Evolutionary conservation across 1,140 invertebrate species (phyloP), one percentile per base, ranked within the genome.

Genomic region (Pseudachorutes palmiensis): DNA sequence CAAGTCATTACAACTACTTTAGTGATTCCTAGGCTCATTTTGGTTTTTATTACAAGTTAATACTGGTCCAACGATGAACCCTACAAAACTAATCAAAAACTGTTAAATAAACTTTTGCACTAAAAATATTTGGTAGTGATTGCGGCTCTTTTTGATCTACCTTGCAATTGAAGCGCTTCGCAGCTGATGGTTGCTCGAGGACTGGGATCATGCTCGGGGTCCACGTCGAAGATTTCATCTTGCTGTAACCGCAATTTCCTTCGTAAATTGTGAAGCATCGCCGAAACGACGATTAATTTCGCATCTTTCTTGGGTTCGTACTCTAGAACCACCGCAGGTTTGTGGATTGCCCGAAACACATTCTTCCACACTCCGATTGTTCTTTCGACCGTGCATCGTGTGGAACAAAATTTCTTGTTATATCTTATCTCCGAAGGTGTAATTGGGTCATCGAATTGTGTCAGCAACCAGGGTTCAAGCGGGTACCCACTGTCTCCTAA

Each of bases 401-500:
- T 68, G 9, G 12, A 36, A 0, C 16, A 12, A 1, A 64, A 58
- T 28, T 45, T 22, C 51, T 48, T 5, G 51, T 59, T 65, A 58
- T 22, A 59, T 14, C 29, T 16, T 32, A 57, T 16, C 22, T 79
- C 75, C 57, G 63, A 70, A 33, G 26, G 41, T 29, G 64, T 75
- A 9, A 1, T n/a, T 45, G 76, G 76, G 64, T 75, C 69, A 2
- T 41, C 32, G 29, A 29, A 68, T 3, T 59, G 61, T 31, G 62
- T 58, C n/a, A 68, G 29, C 1, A 68, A 16, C 62, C 62, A 61
- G 24, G 60, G 49, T 30, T 68, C 66, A 41, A 30, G 28, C 0
- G 61, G 33, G 45, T 68, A 68, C 22, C 66, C 66, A 26, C 16
- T 16, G 29, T 68, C 66, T 31, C 41, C 66, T 68, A 29, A 2